These are phyloP conservation scores for Parauchenoglanis ngamensis DNA, from an alignment of 2,797 vertebrate genomes.

Conservation along the genomic window DNA sequence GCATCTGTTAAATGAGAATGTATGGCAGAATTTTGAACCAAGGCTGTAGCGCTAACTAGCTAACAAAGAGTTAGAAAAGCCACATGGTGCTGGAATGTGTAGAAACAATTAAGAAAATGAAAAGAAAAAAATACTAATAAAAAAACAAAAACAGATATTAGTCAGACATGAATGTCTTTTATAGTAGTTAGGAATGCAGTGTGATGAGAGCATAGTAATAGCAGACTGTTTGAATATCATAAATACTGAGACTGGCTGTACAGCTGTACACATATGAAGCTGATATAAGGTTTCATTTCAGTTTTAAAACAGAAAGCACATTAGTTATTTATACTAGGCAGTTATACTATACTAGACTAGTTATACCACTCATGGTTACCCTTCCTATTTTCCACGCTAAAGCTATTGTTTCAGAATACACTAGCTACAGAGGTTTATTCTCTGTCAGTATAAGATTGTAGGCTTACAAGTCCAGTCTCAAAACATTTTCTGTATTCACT, in stretches of 20 bases:
- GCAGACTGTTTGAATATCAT: neutral
- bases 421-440: no score
- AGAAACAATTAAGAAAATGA: neutral
- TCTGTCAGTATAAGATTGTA: neutral
- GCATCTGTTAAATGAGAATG: conserved; percentile 19
- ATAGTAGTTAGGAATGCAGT: neutral
- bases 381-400: neutral
- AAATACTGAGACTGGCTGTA: neutral
- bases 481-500: neutral
- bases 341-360: neutral
- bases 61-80: neutral
- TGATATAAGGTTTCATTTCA: neutral
- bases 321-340: neutral
- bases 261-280: neutral
- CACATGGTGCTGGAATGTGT: neutral
- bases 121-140: no score
- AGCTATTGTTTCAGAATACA: neutral
- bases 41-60: neutral
- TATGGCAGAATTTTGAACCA: neutral
- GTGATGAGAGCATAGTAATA: neutral
- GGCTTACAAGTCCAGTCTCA: neutral
- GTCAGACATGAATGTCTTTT: neutral
- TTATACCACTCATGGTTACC: neutral
- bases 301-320: neutral
- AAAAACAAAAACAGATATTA: neutral